Base-by-base conservation (phyloP, 2,797 vertebrate species). In the Ctenopoma kingsleyae region DNA sequence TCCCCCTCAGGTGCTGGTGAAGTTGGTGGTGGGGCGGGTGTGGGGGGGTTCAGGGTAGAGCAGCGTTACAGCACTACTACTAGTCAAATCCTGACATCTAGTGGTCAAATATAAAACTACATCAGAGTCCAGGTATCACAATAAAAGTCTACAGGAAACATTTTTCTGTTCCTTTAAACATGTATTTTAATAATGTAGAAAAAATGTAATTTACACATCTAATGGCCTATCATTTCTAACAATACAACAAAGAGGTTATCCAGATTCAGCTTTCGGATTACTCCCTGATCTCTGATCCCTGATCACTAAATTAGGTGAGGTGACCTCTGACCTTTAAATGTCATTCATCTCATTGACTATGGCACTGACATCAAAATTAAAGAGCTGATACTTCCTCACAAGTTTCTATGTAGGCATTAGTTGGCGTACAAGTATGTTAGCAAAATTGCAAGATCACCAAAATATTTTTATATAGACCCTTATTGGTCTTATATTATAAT, bases 31-130 rank as follows among this genome's bases (percentile, higher is more conserved):
- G 27, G 6, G 6, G 27, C 1, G 56, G 3, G 25, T 4, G 22
- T 22, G 19, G 30, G 76, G 72, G 68, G 82, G 74, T 44, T 30
- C 27, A 47, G 65, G 73, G 19, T 36, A 16, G 11, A 40, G 15
- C 30, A 6, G 15, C 16, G 30, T 13, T 30, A 53, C 74, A 55
- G 60, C 5, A 53, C 66, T 80, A 93, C 95, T 90, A 69, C 76
- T 92, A 89, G 91, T 93, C 91, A 5, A 92, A 93, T 81, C 79
- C 95, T 97, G 97, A 95, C 98, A 97, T 96, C 98, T 96, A 94
- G 95, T 95, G 98, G 95, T 81, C 84, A 83, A 60, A 76, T 23
- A 17, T 46, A 30, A 19, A 85, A 93, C 89, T 68, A 72, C 93
- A 84, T 0, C 8, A 2, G 0, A 25, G 0, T 59, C 10, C 8